A percentile compares a stretch with the other conserved stretches of the same genome.
Evolutionary conservation across 2,797 vertebrate genomes (phyloP).

Genomic region (Valencia hispanica): DNA sequence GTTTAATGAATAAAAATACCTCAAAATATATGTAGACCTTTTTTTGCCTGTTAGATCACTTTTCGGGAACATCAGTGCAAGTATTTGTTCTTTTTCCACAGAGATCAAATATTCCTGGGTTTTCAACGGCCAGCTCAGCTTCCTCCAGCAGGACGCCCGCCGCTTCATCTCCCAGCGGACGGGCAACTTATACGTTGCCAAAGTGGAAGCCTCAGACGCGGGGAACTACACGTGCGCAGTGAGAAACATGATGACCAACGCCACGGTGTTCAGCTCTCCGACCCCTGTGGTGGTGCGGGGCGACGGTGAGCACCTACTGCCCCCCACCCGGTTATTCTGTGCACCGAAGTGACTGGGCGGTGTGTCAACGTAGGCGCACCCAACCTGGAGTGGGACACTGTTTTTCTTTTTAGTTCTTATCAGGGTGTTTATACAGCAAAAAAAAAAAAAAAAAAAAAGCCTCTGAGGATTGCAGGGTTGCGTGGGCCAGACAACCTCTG

Average conservation of each 20-base stretch:
- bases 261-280: conserved; percentile 87
- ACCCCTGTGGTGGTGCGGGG: conserved; percentile 89
- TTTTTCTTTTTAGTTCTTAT: conserved; percentile 54
- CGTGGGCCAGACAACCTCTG: conserved; percentile 39
- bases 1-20: too few species aligned
- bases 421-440: conserved; percentile 30
- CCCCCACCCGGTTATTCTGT: conserved; percentile 42
- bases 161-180: conserved; percentile 93
- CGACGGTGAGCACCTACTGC: conserved; percentile 83
- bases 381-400: conserved; percentile 53
- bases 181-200: conserved; percentile 91
- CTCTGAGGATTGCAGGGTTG: conserved; percentile 44
- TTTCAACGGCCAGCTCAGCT: conserved; percentile 87
- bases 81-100: conserved; percentile 60
- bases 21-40: too few species aligned
- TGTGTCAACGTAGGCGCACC: too few species aligned
- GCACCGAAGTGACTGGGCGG: conserved; percentile 42
- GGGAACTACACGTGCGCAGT: conserved; percentile 94
- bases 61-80: neutral
- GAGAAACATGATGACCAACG: conserved; percentile 89
- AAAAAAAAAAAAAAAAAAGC: too few species aligned
- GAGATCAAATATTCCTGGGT: conserved; percentile 94
- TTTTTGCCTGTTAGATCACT: too few species aligned
- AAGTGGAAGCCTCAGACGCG: conserved; percentile 88
- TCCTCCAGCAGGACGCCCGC: conserved; percentile 88